A percentile compares a stretch with the other conserved stretches of the same genome.
Evolutionary conservation across 2,888 invertebrate genomes (phyloP).

Genomic region (Rotaria socialis): DNA sequence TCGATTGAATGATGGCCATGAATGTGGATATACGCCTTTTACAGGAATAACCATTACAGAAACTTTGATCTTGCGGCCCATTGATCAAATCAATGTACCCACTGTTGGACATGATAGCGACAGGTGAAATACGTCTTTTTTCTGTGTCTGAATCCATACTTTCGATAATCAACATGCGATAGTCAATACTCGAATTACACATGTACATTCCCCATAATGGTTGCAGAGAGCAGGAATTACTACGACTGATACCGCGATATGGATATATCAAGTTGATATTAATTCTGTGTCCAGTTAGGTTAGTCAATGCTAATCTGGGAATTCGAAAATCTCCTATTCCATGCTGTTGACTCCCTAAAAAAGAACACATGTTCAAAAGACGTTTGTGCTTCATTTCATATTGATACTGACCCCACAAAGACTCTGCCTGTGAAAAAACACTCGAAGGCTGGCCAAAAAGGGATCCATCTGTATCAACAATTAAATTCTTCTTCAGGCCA

Average conservation of each 20-base stretch:
- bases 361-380: too few species aligned
- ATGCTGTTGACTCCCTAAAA: constrained; percentile 45
- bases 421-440: constrained; percentile 54
- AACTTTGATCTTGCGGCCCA: constrained; percentile 58
- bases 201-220: constrained; percentile 37
- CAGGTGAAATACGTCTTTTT: constrained; percentile 38
- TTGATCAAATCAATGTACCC: constrained; percentile 55
- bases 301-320: constrained; percentile 53
- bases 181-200: constrained; percentile 2
- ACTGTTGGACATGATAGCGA: constrained; percentile 48
- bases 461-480: constrained; percentile 54
- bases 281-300: constrained; percentile 44
- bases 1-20: constrained; percentile 52
- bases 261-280: constrained; percentile 30
- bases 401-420: constrained; percentile 50
- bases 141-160: constrained; percentile 42
- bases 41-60: constrained; percentile 58
- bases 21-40: constrained; percentile 55
- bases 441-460: constrained; percentile 49
- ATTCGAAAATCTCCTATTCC: constrained; percentile 57
- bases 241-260: constrained; percentile 51
- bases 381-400: too few species aligned
- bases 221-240: constrained; percentile 34
- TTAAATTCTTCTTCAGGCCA: constrained; percentile 53
- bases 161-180: constrained; percentile 37